Conservation (phyloP, 2,888 invertebrate species). For the Ceratothoa steindachneri region DNA sequence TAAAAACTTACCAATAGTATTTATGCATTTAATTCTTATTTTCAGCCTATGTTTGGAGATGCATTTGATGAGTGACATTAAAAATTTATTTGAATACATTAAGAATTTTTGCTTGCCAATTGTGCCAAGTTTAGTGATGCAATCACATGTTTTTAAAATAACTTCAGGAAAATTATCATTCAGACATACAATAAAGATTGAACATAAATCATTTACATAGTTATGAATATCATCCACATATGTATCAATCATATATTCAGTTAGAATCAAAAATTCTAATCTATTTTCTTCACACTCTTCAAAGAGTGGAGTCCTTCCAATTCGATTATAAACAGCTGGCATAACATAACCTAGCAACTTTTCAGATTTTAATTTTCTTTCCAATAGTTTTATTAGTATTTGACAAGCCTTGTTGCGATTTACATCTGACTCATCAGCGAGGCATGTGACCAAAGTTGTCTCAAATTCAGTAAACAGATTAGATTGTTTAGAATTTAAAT, state of each 20-base stretch:
- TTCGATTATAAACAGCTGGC: not conserved
- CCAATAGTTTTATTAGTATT: not conserved
- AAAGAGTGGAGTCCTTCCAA: not conserved
- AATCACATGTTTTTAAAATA: conserved; percentile 1
- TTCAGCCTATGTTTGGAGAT: not conserved
- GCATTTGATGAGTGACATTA: not conserved
- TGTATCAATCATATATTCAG: not conserved
- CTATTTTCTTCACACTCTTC: conserved; percentile 7
- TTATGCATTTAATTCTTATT: conserved; percentile 1
- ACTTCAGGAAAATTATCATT: not conserved
- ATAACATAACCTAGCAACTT: not conserved
- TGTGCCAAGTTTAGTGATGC: not conserved
- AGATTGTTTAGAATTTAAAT: not conserved
- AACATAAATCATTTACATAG: not conserved
- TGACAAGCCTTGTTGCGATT: not conserved
- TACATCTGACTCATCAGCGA: not conserved
- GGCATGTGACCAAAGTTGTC: not conserved
- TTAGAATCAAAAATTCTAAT: not conserved
- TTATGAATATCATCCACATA: not conserved
- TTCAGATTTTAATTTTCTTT: not conserved
- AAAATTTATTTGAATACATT: not conserved
- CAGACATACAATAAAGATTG: not conserved
- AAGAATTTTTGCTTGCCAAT: not conserved
- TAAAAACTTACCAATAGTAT: not conserved
- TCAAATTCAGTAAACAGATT: not conserved